Percentiles rank a stretch among this genome's conserved stretches.
These are phyloP conservation scores for Eupeodes luniger DNA, from an alignment of 2,888 invertebrate genomes.

Conservation along the genomic window DNA sequence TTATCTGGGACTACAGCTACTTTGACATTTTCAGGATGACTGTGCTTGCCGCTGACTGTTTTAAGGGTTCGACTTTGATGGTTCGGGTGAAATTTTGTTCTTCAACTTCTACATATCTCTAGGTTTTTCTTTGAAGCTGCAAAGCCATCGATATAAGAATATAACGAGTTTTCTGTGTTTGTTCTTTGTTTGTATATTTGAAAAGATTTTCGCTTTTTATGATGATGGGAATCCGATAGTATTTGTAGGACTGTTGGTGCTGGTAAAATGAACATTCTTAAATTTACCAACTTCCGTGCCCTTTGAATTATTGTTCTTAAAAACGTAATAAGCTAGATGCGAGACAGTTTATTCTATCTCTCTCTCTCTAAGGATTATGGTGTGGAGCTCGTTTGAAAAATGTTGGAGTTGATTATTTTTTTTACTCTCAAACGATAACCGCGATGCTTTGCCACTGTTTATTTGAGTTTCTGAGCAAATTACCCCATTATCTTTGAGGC, in stretches of 20 bases:
- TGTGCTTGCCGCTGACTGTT: constrained; percentile 18
- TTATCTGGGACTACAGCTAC: constrained; percentile 53
- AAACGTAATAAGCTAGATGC: constrained; percentile 18
- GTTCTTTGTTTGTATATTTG: neutral
- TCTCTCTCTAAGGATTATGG: neutral
- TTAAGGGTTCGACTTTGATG: neutral
- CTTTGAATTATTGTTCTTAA: constrained; percentile 46
- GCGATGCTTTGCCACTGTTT: constrained; percentile 57
- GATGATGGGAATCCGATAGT: neutral
- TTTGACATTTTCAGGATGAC: constrained; percentile 64
- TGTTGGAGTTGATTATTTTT: constrained; percentile 40
- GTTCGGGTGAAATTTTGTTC: constrained; percentile 44
- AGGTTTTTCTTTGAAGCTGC: constrained; percentile 58
- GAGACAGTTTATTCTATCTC: neutral
- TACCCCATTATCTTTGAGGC: constrained; percentile 58
- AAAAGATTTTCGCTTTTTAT: neutral
- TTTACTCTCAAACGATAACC: constrained; percentile 39
- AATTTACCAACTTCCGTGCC: constrained; percentile 7
- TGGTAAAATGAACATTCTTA: constrained; percentile 3
- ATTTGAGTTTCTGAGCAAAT: constrained; percentile 63
- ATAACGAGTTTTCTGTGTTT: constrained; percentile 52
- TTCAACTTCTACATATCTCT: constrained; percentile 43
- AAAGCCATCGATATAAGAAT: constrained; percentile 71
- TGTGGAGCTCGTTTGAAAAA: neutral
- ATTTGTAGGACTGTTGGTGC: neutral